Base-by-base conservation (phyloP, 64 coral and sea anemone species). In the Montipora efflorescens region DNA sequence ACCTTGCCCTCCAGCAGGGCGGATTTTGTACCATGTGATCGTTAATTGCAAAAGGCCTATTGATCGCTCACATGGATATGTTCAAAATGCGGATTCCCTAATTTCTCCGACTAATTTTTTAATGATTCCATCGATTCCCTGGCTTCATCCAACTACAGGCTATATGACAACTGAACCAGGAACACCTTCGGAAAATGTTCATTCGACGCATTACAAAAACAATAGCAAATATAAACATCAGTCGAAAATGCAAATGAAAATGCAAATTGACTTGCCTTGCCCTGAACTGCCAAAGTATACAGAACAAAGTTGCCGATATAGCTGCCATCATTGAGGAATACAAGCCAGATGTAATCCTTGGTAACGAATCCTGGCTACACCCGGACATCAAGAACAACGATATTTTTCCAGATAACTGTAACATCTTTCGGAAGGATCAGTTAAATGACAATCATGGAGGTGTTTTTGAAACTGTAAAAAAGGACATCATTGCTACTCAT, bases 301-400 rank as follows among this genome's bases (percentile, higher is more conserved):
- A 90, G 76, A 90, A 90, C 76, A 90, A 80, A 80, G 59, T 91
- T 19, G 77, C 89, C 13, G 78, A 91, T 74, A 91, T 55, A 47
- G 90, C 80, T 74, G 90, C 68, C 7, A 75, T 92, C 47, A 36
- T 76, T 8, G 68, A 92, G 15, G 46, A 92, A 92, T 59, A 92
- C 23, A 83, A 92, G 46, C 90, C 72, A 58, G 90, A 92, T 85
- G 77, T 92, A 57, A 72, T 92, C 50, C 72, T 92, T 52, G 90
- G 90, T 22, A 92, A 92, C 47, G 80, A 92, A 50, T 92, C 90
- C 51, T 92, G 90, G 50, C 9, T 92, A 81, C 7, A 84, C 2
- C 49, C 80, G 7, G 79, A 91, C 44, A 92, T 92, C 12, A 61
- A 77, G 68, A 92, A 15, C 58, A 77, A 13, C 68, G 68, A 91